phyloP scores from a whole-genome alignment of 2,113 vertebrate genomes.

The Prochilodus magdalenae region DNA sequence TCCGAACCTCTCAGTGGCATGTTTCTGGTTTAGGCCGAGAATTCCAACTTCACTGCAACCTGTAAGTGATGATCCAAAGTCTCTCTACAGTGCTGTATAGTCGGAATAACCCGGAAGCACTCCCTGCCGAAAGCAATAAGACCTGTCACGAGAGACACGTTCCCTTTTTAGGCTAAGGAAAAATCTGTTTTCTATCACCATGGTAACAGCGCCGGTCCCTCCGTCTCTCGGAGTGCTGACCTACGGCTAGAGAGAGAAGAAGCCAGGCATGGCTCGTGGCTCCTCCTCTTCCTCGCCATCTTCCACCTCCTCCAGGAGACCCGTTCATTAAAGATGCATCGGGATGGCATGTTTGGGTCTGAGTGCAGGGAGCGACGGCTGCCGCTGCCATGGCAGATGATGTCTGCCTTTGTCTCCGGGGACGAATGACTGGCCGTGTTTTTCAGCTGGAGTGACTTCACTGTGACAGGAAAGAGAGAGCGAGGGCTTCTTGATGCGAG shows the following conservation, averaged over 20 bases:
- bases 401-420: neutral
- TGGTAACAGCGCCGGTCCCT: slow-evolving; percentile 43
- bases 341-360: slow-evolving; percentile 18
- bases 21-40: no score
- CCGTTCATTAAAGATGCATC: slow-evolving; percentile 42
- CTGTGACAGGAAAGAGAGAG: slow-evolving; percentile 3
- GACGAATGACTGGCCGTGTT: slow-evolving; percentile 1
- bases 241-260: neutral
- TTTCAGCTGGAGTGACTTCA: slow-evolving; percentile 13
- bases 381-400: neutral
- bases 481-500: neutral
- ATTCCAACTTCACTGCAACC: no score
- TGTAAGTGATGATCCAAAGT: neutral
- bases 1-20: no score
- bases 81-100: neutral
- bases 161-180: slow-evolving; percentile 42
- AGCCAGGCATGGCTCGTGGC: slow-evolving; percentile 7
- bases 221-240: slow-evolving; percentile 10
- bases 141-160: slow-evolving; percentile 21
- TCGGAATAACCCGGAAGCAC: neutral
- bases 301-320: slow-evolving; percentile 11
- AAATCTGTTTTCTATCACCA: slow-evolving; percentile 37
- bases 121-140: slow-evolving; percentile 1
- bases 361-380: slow-evolving; percentile 16
- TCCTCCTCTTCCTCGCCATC: slow-evolving; percentile 15